Evolutionary conservation across 2,888 invertebrate genomes (phyloP), one percentile per base, ranked within the genome.

Genomic region (Caenorhabditis becei): DNA sequence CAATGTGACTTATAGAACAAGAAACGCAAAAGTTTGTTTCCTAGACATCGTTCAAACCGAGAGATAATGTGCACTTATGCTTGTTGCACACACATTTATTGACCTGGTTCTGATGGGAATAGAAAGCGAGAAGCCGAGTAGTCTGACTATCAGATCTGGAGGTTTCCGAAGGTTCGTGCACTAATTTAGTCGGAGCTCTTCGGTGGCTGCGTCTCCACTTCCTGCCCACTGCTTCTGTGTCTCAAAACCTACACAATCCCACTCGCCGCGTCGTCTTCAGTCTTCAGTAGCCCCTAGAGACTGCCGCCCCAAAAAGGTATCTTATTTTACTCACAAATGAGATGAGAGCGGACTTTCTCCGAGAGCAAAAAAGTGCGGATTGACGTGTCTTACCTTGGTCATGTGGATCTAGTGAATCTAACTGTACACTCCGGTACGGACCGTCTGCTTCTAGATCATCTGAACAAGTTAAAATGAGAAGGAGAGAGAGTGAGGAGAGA

Each of bases 241-340:
- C 56, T 63, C 54, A 63, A 63, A 72, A 63, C 74, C 74, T 66
- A 75, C 59, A 66, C 66, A 72, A 72, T 72, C 63, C 62, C 49
- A 63, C 72, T 72, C 66, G 44, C 26, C 44, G 61, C 58, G 28
- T 66, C 75, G 28, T 66, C 75, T 75, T 66, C 75, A 75, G 28
- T 66, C 75, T 75, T 66, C 75, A 75, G 75, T 75, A 75, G 75
- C 75, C 75, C 75, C 75, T 75, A 75, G 75, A 75, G 75, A 75
- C 75, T 75, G 56, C 32, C 35, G 59, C 49, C 5, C 58, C 37
- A 51, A 66, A 74, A 74, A 74, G 74, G 74, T 74, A 74, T 74
- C 74, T 74, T 74, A 66, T 74, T 74, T 75, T 66, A 66, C 75
- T 66, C 53, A 61, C 75, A 75, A 75, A 75, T 75, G 75, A 72